These are phyloP conservation scores for Phyllotreta striolata DNA, from an alignment of 2,888 invertebrate species.

Conservation along the genomic window DNA sequence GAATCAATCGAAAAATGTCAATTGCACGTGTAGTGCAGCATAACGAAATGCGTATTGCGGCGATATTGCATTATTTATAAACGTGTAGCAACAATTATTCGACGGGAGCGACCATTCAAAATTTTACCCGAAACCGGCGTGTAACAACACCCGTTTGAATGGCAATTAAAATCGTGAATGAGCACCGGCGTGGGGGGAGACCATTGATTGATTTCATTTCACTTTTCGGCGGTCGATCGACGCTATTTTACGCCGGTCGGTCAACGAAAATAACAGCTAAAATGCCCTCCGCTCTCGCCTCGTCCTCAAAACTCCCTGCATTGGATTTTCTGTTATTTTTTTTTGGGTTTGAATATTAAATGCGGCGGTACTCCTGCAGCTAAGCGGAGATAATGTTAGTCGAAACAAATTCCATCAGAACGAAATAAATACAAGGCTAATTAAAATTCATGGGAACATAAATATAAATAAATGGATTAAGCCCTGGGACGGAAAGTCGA, in stretches of 20 bases:
- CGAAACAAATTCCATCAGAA: constrained; percentile 7
- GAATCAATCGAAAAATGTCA: constrained; percentile 48
- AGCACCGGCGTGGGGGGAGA: neutral
- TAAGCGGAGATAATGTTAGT: neutral
- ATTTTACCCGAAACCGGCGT: constrained; percentile 1
- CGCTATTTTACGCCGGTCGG: neutral
- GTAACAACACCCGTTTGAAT: constrained; percentile 5
- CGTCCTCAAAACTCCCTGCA: too few species aligned
- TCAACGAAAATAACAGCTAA: neutral
- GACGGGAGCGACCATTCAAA: constrained; percentile 11
- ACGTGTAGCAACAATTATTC: constrained; percentile 16
- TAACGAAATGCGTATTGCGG: constrained; percentile 34
- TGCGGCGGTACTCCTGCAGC: neutral
- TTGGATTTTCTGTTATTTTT: too few species aligned
- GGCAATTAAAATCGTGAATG: constrained; percentile 21
- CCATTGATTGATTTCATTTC: constrained; percentile 21
- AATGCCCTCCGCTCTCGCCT: too few species aligned
- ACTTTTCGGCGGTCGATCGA: constrained; percentile 6
- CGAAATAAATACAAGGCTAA: constrained; percentile 37
- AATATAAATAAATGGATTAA: constrained; percentile 58
- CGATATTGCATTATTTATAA: constrained; percentile 14
- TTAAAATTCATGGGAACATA: constrained; percentile 58
- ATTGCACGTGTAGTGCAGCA: constrained; percentile 43
- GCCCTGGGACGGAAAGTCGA: constrained; percentile 53
- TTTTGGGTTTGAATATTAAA: too few species aligned